These are phyloP conservation scores for Capreolus pygargus DNA, from an alignment of 2,113 vertebrate genomes.

Conservation along the genomic window DNA sequence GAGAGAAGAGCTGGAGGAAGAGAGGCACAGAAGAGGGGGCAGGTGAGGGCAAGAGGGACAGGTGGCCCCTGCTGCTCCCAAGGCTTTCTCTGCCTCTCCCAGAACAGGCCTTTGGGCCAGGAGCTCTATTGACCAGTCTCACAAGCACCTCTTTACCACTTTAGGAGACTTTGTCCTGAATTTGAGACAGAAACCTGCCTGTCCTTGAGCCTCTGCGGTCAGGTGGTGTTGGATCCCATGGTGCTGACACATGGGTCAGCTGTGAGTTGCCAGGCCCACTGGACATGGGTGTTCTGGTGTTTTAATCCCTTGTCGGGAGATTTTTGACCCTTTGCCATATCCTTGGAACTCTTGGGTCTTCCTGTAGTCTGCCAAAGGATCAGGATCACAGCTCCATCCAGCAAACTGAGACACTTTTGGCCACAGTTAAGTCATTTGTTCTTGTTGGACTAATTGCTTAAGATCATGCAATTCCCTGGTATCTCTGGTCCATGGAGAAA, in stretches of 20 bases:
- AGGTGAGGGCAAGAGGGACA: background rate
- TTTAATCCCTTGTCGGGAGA: background rate
- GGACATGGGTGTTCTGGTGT: background rate
- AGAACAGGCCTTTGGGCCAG: background rate
- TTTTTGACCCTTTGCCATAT: background rate
- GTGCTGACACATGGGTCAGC: background rate
- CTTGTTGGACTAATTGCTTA: background rate
- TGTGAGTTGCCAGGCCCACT: background rate
- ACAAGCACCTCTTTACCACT: background rate
- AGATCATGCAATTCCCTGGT: background rate
- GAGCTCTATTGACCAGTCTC: background rate
- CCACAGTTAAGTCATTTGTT: background rate
- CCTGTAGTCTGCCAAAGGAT: background rate
- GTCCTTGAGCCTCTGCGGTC: background rate
- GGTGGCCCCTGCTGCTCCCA: background rate
- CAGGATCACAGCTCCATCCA: background rate
- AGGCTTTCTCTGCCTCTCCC: background rate
- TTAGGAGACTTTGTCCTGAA: background rate
- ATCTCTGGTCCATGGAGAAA: background rate
- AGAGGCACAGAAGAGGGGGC: background rate
- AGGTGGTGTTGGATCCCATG: background rate
- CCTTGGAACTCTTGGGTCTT: background rate
- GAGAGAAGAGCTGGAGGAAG: background rate
- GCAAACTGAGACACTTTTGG: background rate
- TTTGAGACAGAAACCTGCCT: background rate